Base-by-base conservation (phyloP, 1,140 invertebrate genomes). In the Cyclina sinensis region DNA sequence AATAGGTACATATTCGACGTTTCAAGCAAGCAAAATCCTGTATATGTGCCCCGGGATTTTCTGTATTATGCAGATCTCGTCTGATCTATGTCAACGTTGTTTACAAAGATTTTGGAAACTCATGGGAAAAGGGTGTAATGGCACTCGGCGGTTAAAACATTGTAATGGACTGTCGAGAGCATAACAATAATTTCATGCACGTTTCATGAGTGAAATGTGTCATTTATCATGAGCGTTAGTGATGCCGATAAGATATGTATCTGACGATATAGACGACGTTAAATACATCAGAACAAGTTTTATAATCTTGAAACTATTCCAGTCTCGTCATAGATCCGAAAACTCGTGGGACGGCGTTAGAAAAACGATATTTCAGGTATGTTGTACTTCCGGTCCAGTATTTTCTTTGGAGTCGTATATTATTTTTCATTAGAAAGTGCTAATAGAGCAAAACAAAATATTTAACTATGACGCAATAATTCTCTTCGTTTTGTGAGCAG, bases 211-310 rank as follows among this genome's bases (percentile, higher is more conserved):
- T 48, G 21, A 78, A 78, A 37, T 78, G 54, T 51, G 74, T 16
- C 48, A 54, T 54, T 78, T 51, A 78, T 78, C 74, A 54, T 18
- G 24, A 78, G 32, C 74, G 54, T 78, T 78, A 32, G 46, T 51
- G 16, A 48, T 46, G 18, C 35, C 9, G 73, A 76, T 76, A 76
- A 76, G 73, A 76, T 48, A 32, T 5, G 16, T 18, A 46, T 76
- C 73, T 76, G 46, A 27, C 73, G 73, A 76, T 76, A 51, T 27
- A 76, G 37, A 27, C 51, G 73, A 48, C 73, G 73, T 76, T 76
- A 48, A 76, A 1, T 70, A 70, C 65, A 9, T 70, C 4, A 14
- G 12, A 11, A 14, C 12, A 18, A n/a, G 12, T 16, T 65, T 65
- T 30, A 65, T 30, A 27, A 30, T 21, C 27, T 30, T 30, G 59